Evolutionary conservation across 2,797 vertebrate genomes (phyloP).

Genomic region (Tokudaia muenninki): DNA sequence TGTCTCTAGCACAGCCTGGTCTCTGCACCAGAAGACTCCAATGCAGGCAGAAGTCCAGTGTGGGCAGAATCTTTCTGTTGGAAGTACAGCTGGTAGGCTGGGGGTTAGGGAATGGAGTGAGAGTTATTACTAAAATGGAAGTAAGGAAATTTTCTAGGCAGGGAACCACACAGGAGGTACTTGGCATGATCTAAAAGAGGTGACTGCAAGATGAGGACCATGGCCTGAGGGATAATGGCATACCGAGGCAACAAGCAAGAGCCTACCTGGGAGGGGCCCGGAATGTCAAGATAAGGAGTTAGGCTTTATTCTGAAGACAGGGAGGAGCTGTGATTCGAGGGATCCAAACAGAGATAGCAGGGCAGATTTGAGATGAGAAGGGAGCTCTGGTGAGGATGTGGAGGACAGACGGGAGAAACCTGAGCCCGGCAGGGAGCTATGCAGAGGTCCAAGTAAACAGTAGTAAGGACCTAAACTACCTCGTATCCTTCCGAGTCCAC

Average conservation of each 20-base stretch:
- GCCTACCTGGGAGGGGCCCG: not conserved
- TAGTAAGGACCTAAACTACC: not conserved
- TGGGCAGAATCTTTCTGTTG: not conserved
- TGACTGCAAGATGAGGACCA: not conserved
- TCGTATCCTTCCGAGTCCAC: not conserved
- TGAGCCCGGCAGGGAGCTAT: not conserved
- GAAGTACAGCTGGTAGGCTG: not conserved
- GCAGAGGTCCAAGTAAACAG: not conserved
- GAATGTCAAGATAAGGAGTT: not conserved
- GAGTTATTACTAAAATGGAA: not conserved
- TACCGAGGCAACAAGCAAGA: not conserved
- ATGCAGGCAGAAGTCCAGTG: not conserved
- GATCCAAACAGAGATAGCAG: not conserved
- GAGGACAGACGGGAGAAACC: not conserved
- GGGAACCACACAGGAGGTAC: not conserved
- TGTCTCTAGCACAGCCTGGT: not conserved
- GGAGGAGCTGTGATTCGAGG: not conserved
- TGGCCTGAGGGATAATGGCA: not conserved
- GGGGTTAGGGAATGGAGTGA: not conserved
- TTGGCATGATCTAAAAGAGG: not conserved
- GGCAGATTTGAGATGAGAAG: not conserved
- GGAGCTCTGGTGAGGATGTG: not conserved
- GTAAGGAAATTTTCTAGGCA: not conserved
- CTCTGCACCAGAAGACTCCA: not conserved
- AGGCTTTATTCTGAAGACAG: slow-evolving; percentile 34